Evolutionary conservation across 1,140 invertebrate genomes (phyloP).

Genomic region (Melipona quadrifasciata): DNA sequence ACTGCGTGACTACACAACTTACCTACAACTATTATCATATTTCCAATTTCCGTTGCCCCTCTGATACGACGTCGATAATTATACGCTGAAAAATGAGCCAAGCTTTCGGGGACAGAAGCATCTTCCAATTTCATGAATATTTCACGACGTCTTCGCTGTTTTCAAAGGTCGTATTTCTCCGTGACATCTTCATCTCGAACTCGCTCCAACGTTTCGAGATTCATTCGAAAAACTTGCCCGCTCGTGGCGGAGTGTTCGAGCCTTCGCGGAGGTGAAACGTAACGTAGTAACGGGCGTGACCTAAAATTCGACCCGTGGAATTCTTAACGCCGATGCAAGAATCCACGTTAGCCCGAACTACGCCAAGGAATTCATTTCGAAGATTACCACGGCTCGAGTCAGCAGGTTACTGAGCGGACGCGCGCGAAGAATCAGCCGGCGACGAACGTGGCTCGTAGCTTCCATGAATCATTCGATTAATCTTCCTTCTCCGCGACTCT

Average conservation of each 20-base stretch:
- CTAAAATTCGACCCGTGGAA: not conserved
- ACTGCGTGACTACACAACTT: not conserved
- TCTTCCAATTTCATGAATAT: not conserved
- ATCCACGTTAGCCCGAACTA: not conserved
- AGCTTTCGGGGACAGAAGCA: not conserved
- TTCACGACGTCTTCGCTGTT: not conserved
- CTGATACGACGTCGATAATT: not conserved
- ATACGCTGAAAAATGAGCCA: no score
- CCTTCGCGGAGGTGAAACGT: not conserved
- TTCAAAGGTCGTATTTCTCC: not conserved
- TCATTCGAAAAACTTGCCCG: not conserved
- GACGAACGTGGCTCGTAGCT: not conserved
- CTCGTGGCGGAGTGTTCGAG: no score
- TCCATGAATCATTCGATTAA: constrained; percentile 35
- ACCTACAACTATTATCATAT: not conserved
- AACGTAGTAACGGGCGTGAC: not conserved
- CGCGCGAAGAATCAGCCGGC: not conserved
- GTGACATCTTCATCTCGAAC: no score
- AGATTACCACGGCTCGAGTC: constrained; percentile 11
- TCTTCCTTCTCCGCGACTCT: constrained; percentile 11
- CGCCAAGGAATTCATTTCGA: constrained; percentile 21
- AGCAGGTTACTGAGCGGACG: constrained; percentile 4
- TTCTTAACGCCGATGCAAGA: not conserved
- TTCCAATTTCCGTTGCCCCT: not conserved
- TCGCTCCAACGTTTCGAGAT: no score